Conservation (phyloP, 2,888 invertebrate genomes). For the Dynastes grantii region DNA sequence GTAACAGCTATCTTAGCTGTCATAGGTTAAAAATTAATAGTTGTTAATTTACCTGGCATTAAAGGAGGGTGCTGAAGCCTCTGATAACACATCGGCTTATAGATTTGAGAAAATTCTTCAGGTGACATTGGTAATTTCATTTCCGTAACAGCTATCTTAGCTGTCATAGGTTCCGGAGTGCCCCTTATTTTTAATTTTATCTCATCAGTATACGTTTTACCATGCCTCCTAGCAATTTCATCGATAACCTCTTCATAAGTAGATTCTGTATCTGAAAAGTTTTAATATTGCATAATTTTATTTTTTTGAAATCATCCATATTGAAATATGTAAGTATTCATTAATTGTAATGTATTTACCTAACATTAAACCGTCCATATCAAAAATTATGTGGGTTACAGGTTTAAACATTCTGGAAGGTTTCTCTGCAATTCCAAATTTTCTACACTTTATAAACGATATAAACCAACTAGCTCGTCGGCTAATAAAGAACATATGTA, state of each 20-base stretch:
- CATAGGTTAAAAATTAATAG: slow-evolving; percentile 70
- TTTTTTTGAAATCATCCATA: neutral
- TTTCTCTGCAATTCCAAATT: neutral
- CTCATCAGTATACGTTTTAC: slow-evolving; percentile 85
- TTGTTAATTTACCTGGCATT: slow-evolving; percentile 56
- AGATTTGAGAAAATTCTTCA: slow-evolving; percentile 78
- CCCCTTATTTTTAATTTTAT: slow-evolving; percentile 86
- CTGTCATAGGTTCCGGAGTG: slow-evolving; percentile 80
- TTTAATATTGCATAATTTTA: slow-evolving; percentile 12
- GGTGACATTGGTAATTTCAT: slow-evolving; percentile 79
- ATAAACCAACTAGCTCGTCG: neutral
- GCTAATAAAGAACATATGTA: neutral
- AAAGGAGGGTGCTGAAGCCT: slow-evolving; percentile 54
- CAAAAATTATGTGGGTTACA: slow-evolving; percentile 85
- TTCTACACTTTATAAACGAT: neutral
- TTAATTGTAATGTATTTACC: slow-evolving; percentile 67
- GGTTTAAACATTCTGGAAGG: slow-evolving; percentile 9
- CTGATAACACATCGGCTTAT: slow-evolving; percentile 73
- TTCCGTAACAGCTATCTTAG: slow-evolving; percentile 79
- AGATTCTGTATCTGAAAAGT: slow-evolving; percentile 82
- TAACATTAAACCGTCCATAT: slow-evolving; percentile 79
- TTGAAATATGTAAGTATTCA: slow-evolving; percentile 31
- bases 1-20: slow-evolving; percentile 79
- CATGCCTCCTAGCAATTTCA: slow-evolving; percentile 80
- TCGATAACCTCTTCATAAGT: slow-evolving; percentile 84